Conservation (phyloP, 2,797 vertebrate genomes). For the Sebastolobus altivelis region DNA sequence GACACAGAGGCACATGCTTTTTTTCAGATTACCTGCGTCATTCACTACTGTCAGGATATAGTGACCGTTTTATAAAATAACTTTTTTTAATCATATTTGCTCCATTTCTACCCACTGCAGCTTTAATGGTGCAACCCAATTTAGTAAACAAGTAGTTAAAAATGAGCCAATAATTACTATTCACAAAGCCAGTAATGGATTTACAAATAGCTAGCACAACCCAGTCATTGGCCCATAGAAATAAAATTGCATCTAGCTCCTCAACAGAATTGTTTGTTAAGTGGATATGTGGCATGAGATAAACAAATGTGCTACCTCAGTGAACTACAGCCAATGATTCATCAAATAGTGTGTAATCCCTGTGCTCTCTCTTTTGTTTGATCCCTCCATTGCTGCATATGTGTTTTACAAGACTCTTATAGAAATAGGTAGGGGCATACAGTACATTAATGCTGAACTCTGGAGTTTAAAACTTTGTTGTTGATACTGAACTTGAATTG, state of each 20-base stretch:
- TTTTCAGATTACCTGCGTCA: too few species aligned
- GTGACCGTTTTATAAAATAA: too few species aligned
- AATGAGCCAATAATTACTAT: background rate
- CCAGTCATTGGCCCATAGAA: background rate
- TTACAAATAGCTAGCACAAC: background rate
- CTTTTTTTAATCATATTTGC: too few species aligned
- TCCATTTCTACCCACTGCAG: too few species aligned
- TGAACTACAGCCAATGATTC: constrained; percentile 60
- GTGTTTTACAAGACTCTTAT: constrained; percentile 15
- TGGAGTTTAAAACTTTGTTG: constrained; percentile 29
- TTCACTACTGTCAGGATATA: too few species aligned
- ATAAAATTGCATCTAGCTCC: constrained; percentile 10
- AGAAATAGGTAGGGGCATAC: constrained; percentile 2
- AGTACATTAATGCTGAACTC: constrained; percentile 20
- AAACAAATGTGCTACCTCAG: constrained; percentile 43
- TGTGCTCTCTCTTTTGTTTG: constrained; percentile 1
- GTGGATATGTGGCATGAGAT: constrained; percentile 36
- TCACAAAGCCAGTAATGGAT: background rate
- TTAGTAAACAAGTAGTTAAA: background rate
- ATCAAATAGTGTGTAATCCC: constrained; percentile 36
- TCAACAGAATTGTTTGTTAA: constrained; percentile 50
- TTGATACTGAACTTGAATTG: constrained; percentile 32
- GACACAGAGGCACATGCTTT: too few species aligned
- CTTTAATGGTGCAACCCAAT: background rate
- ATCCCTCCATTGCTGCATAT: background rate